Percentiles rank a stretch among this genome's conserved stretches.
Conservation (phyloP, 2,888 invertebrate species). For the Acrobasis suavella region DNA sequence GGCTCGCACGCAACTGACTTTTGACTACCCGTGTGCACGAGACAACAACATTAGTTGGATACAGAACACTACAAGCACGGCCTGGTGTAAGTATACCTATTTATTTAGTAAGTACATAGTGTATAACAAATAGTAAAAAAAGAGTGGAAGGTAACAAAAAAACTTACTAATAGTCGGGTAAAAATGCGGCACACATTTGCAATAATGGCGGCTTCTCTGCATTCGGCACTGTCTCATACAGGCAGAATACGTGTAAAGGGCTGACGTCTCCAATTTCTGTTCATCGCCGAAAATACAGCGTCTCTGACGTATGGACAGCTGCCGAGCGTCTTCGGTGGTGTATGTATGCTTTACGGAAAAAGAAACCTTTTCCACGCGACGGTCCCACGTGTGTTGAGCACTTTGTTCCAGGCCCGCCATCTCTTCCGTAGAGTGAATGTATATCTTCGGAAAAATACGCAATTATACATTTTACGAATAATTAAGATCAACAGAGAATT, state of each 20-base stretch:
- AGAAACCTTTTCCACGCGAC: conserved; percentile 81
- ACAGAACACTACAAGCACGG: no score
- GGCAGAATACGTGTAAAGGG: conserved; percentile 86
- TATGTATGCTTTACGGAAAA: conserved; percentile 90
- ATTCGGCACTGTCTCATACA: conserved; percentile 90
- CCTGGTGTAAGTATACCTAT: no score
- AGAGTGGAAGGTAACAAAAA: no score
- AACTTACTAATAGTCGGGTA: conserved; percentile 83
- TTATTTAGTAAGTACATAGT: no score
- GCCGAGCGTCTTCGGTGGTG: conserved; percentile 88
- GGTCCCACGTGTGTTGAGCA: conserved; percentile 87
- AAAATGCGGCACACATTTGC: conserved; percentile 88
- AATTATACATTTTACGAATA: no score
- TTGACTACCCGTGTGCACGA: no score
- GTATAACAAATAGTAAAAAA: no score
- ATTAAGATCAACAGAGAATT: no score
- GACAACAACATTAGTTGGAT: no score
- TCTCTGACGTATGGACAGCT: conserved; percentile 85
- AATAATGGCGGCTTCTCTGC: conserved; percentile 83
- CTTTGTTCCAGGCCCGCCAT: conserved; percentile 86
- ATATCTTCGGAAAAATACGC: conserved; percentile 63
- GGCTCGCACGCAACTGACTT: no score
- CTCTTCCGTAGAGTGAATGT: conserved; percentile 86
- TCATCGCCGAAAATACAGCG: conserved; percentile 89
- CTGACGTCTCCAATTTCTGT: conserved; percentile 81